These are phyloP conservation scores for Spilogale gracilis DNA, from an alignment of 2,113 vertebrate species.

Conservation along the genomic window DNA sequence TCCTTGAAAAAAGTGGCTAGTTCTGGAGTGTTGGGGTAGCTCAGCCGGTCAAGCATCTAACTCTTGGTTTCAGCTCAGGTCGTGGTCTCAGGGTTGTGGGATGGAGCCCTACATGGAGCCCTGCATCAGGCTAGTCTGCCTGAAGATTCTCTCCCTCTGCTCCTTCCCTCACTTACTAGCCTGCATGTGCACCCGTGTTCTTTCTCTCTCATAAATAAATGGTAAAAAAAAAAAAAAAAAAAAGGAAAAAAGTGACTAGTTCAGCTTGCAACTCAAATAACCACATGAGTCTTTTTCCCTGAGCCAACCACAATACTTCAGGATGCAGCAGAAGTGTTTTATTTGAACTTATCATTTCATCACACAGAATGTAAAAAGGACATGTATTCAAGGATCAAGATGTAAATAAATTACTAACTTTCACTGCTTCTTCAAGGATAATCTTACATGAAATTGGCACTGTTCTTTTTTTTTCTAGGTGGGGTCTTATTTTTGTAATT, in stretches of 20 bases:
- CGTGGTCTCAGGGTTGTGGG: background rate
- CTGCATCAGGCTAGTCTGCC: background rate
- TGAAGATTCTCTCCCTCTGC: background rate
- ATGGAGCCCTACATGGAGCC: background rate
- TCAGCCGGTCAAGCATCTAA: background rate
- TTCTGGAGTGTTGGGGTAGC: background rate
- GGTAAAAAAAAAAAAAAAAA: background rate
- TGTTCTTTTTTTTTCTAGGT: background rate
- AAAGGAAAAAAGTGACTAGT: background rate
- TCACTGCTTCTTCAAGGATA: background rate
- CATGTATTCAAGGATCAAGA: background rate
- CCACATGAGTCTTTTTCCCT: background rate
- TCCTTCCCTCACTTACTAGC: background rate
- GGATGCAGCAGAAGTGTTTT: background rate
- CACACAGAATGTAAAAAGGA: background rate
- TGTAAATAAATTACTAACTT: background rate
- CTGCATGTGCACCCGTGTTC: background rate
- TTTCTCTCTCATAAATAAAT: background rate
- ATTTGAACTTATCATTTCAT: background rate
- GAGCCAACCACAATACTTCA: background rate
- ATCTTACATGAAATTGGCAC: background rate
- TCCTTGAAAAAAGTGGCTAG: background rate
- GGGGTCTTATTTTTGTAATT: background rate
- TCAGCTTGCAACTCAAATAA: slow-evolving; percentile 42
- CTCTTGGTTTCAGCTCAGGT: background rate